Conservation (phyloP, 1,140 invertebrate genomes). For the Mycetomoellerius zeteki region DNA sequence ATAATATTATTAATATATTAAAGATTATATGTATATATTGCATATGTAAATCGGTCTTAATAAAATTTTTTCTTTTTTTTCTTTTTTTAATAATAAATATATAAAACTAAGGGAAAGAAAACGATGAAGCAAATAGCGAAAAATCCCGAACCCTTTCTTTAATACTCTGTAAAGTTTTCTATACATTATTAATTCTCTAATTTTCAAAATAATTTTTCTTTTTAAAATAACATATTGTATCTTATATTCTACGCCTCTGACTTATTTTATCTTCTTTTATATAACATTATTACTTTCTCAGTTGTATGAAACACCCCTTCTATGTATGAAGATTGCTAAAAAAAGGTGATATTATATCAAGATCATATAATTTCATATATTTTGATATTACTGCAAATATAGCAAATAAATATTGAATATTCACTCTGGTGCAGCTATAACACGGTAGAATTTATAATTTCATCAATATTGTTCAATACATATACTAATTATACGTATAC, state of each 20-base stretch:
- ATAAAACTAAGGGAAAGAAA: too few species aligned
- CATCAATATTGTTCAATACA: not conserved
- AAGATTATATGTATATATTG: too few species aligned
- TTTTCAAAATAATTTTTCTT: too few species aligned
- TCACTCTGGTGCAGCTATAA: not conserved
- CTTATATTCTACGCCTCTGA: not conserved
- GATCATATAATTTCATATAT: conserved; percentile 12
- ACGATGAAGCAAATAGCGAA: too few species aligned
- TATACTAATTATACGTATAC: not conserved
- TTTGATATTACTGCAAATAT: not conserved
- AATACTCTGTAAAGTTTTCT: too few species aligned
- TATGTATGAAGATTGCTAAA: not conserved
- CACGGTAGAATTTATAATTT: conserved; percentile 9
- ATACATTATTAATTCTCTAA: too few species aligned
- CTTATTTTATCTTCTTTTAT: not conserved
- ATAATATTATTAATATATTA: too few species aligned
- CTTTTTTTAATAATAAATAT: too few species aligned
- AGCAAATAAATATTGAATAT: not conserved
- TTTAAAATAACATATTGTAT: too few species aligned
- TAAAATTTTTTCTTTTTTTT: too few species aligned
- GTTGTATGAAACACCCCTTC: not conserved
- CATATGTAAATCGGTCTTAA: too few species aligned
- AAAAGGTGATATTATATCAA: not conserved
- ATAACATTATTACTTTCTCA: not conserved
- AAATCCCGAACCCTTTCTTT: too few species aligned